Evolutionary conservation across 1,140 invertebrate genomes (phyloP).

Genomic region (Drosophila santomea): DNA sequence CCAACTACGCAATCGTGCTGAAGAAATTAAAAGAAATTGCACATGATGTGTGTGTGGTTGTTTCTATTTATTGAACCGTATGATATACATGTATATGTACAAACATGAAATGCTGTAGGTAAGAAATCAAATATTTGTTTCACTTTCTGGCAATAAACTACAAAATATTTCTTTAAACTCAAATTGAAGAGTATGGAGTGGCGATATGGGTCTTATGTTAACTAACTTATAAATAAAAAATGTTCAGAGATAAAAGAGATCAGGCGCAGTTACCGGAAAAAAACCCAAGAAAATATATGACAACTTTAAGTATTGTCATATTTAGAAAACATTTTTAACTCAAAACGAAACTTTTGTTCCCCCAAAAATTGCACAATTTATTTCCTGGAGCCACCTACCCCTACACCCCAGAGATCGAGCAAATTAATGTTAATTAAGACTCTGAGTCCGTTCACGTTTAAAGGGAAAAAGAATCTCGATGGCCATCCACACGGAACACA

Average conservation of each 20-base stretch:
- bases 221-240: constrained; percentile 48
- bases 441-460: constrained; percentile 26
- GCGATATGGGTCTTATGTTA: constrained; percentile 30
- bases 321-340: not conserved
- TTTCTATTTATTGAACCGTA: constrained; percentile 30
- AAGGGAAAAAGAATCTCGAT: constrained; percentile 36
- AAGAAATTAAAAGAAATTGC: constrained; percentile 83
- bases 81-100: not conserved
- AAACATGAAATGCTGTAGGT: constrained; percentile 28
- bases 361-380: constrained; percentile 11
- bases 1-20: constrained; percentile 80
- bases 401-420: constrained; percentile 17
- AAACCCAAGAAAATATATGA: too few relatives aligned
- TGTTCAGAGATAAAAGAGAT: constrained; percentile 3
- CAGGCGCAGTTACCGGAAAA: not conserved
- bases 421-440: constrained; percentile 72
- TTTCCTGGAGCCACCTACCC: constrained; percentile 4
- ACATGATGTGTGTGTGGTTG: constrained; percentile 46
- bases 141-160: constrained; percentile 37
- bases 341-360: not conserved
- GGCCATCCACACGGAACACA: constrained; percentile 45
- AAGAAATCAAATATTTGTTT: constrained; percentile 73
- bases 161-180: constrained; percentile 38
- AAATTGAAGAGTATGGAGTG: not conserved
- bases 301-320: not conserved